A percentile compares a stretch with the other conserved stretches of the same genome.
phyloP scores from a whole-genome alignment of 2,888 invertebrate species.

The Ligdia adustata region DNA sequence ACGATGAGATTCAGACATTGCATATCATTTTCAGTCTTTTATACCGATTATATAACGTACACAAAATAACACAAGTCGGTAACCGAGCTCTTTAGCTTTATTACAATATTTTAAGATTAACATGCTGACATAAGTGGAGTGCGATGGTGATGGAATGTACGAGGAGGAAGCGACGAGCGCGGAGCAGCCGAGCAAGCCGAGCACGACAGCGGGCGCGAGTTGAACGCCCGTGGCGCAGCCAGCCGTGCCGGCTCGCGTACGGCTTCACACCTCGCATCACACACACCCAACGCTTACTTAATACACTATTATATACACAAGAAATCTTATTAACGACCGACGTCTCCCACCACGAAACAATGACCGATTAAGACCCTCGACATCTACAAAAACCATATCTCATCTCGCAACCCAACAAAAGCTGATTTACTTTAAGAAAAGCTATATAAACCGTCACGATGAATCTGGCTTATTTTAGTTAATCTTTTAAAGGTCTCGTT shows the following conservation, averaged over 20 bases:
- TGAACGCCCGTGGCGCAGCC: slow-evolving; percentile 73
- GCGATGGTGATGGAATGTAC: slow-evolving; percentile 57
- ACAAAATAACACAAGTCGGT: too few relatives aligned
- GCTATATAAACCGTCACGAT: slow-evolving; percentile 29
- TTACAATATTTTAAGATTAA: background rate
- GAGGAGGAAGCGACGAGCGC: slow-evolving; percentile 74
- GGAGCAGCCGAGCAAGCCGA: slow-evolving; percentile 65
- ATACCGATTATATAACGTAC: too few relatives aligned
- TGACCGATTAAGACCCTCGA: slow-evolving; percentile 15
- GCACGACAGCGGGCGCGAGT: slow-evolving; percentile 61
- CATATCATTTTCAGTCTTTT: too few relatives aligned
- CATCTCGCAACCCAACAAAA: slow-evolving; percentile 32
- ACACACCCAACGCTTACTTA: slow-evolving; percentile 30
- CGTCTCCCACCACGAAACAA: slow-evolving; percentile 17
- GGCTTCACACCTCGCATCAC: slow-evolving; percentile 58
- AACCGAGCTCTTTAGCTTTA: background rate
- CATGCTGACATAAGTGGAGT: slow-evolving; percentile 29
- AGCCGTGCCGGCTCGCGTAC: slow-evolving; percentile 68
- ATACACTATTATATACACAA: slow-evolving; percentile 14
- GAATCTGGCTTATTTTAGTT: slow-evolving; percentile 28
- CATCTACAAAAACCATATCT: slow-evolving; percentile 24
- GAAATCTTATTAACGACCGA: slow-evolving; percentile 20
- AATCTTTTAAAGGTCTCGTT: slow-evolving; percentile 40
- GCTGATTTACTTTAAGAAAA: slow-evolving; percentile 23
- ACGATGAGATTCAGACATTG: too few relatives aligned